Percentiles rank a stretch among this genome's conserved stretches.
phyloP scores from a whole-genome alignment of 1,140 invertebrate species.

The Melipona quadrifasciata region DNA sequence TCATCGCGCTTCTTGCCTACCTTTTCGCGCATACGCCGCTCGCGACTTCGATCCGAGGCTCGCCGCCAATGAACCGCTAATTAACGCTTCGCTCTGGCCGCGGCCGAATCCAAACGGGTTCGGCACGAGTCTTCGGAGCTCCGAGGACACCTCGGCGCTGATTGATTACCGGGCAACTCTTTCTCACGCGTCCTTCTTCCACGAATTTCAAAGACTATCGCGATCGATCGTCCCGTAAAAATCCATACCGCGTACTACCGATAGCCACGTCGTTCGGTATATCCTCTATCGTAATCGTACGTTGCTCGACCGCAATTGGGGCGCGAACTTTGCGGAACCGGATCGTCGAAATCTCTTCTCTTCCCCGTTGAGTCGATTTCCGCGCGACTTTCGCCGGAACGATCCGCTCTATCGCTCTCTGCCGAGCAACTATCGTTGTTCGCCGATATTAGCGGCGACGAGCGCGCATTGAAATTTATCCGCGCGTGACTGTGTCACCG shows the following conservation, averaged over 20 bases:
- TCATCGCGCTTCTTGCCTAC: background rate
- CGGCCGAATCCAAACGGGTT: constrained; percentile 1
- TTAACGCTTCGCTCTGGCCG: constrained; percentile 55
- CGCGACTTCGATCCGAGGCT: constrained; percentile 41
- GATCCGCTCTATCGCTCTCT: background rate
- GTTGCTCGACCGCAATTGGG: background rate
- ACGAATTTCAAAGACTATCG: constrained; percentile 22
- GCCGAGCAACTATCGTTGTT: background rate
- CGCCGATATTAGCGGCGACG: background rate
- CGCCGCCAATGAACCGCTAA: constrained; percentile 68
- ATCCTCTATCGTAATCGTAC: background rate
- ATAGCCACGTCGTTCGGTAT: background rate
- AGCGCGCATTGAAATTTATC: background rate
- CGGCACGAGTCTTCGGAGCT: background rate
- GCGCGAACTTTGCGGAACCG: background rate
- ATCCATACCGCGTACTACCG: background rate
- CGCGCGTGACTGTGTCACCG: background rate
- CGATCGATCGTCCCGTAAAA: background rate
- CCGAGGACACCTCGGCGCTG: constrained; percentile 52
- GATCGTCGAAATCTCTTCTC: background rate
- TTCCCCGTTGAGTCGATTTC: background rate
- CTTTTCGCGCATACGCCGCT: background rate
- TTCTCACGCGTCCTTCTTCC: constrained; percentile 1
- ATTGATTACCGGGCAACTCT: constrained; percentile 59
- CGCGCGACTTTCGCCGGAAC: background rate